Evolutionary conservation across 92 coral and sea anemone species (phyloP), one percentile per base, ranked within the genome.

Genomic region (Isaurus tuberculatus): DNA sequence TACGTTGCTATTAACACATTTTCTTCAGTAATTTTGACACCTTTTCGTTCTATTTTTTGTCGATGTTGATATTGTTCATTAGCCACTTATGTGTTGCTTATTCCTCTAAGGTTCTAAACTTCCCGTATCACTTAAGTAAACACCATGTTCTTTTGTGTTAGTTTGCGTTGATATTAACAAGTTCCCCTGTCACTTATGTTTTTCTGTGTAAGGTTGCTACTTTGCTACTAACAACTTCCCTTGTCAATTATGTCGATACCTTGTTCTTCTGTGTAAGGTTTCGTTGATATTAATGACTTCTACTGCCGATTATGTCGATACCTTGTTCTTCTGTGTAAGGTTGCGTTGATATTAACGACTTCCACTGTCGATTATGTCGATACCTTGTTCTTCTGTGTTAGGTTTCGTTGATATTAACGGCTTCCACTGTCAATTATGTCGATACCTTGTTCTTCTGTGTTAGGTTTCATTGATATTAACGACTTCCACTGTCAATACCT

Each of bases 201-300:
- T n/a, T n/a, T n/a, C n/a, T n/a, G n/a, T n/a, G n/a, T n/a, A n/a
- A n/a, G n/a, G n/a, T n/a, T n/a, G n/a, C n/a, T n/a, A n/a, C n/a
- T n/a, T n/a, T n/a, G n/a, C n/a, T n/a, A n/a, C n/a, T n/a, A n/a
- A n/a, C n/a, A n/a, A n/a, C n/a, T n/a, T n/a, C n/a, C n/a, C n/a
- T n/a, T 46, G 53, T 8, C 19, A 46, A 11, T 5, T 46, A 9
- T 46, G 11, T 46, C 2, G 14, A 11, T 2, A 11, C n/a, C 53
- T 46, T 49, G 20, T 33, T 27, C 23, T 23, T 72, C 10, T 60
- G 48, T 71, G 19, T 13, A 74, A 95, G 98, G 98, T 23, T 93
- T 97, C 65, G 75, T 93, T 53, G 95, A 93, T 70, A 91, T 90
- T 0, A 93, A 95, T 37, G 79, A 63, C n/a, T 88, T 94, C 79